These are phyloP conservation scores for Amblyopsis rosae DNA, from an alignment of 2,113 vertebrate species.

Conservation along the genomic window DNA sequence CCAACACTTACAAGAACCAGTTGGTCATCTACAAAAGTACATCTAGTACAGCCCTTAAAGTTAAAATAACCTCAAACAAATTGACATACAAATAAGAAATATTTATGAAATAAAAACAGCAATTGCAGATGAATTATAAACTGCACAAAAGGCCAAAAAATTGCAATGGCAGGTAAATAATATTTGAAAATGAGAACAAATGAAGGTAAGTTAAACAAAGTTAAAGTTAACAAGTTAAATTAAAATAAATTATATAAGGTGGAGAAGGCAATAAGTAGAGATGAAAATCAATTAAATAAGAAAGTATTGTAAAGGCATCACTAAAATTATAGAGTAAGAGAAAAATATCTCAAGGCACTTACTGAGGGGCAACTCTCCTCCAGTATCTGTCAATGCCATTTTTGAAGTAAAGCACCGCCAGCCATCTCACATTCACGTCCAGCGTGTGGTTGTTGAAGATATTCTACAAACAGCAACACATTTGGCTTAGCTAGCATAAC, in stretches of 20 bases:
- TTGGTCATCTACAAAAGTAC: constrained; percentile 19
- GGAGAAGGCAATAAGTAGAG: background rate
- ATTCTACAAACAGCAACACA: constrained; percentile 74
- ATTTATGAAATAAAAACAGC: constrained; percentile 34
- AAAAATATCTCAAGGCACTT: constrained; percentile 54
- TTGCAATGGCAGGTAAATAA: constrained; percentile 15
- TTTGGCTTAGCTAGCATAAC: background rate
- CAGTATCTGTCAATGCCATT: constrained; percentile 98
- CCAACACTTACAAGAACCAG: constrained; percentile 28
- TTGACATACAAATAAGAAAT: constrained; percentile 21
- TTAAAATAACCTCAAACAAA: constrained; percentile 21
- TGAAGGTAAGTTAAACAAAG: background rate
- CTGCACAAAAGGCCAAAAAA: background rate
- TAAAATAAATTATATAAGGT: background rate
- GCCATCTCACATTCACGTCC: constrained; percentile 96
- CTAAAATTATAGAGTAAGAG: background rate
- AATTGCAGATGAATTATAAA: constrained; percentile 11
- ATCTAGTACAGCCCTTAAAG: constrained; percentile 15
- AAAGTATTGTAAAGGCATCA: constrained; percentile 1
- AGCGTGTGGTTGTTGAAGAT: constrained; percentile 96
- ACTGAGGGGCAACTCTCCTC: constrained; percentile 95
- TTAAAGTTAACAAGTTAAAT: constrained; percentile 1
- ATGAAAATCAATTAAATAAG: constrained; percentile 3
- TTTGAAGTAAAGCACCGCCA: constrained; percentile 97
- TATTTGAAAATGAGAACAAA: constrained; percentile 16